Conservation (phyloP, 2,113 vertebrate genomes). For the Columbina picui region DNA sequence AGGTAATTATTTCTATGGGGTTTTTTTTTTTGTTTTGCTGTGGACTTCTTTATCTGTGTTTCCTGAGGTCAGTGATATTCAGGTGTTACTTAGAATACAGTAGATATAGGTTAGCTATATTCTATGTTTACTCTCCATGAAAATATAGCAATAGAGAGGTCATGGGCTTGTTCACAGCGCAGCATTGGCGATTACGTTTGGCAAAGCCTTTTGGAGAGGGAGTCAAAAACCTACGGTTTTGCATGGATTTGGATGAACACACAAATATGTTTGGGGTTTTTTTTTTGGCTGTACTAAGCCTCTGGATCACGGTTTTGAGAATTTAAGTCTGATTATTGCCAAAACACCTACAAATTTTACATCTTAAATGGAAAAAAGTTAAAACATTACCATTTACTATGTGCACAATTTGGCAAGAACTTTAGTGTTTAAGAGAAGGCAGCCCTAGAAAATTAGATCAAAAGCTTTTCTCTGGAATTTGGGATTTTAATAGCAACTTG, state of each 20-base stretch:
- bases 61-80: background rate
- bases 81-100: background rate
- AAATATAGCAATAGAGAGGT: background rate
- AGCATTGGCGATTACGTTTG: background rate
- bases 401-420: background rate
- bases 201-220: background rate
- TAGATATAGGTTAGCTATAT: background rate
- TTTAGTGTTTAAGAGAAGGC: background rate
- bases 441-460: background rate
- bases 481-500: background rate
- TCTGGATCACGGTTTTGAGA: background rate
- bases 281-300: background rate
- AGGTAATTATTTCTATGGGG: background rate
- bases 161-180: background rate
- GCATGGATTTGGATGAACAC: background rate
- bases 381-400: background rate
- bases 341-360: background rate
- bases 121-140: background rate
- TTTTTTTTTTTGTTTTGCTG: background rate
- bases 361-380: background rate
- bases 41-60: background rate
- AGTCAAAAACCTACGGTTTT: background rate
- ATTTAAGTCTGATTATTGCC: background rate
- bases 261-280: background rate
- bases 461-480: background rate